Evolutionary conservation across 2,797 vertebrate genomes (phyloP).

Genomic region (Lutjanus argentimaculatus): DNA sequence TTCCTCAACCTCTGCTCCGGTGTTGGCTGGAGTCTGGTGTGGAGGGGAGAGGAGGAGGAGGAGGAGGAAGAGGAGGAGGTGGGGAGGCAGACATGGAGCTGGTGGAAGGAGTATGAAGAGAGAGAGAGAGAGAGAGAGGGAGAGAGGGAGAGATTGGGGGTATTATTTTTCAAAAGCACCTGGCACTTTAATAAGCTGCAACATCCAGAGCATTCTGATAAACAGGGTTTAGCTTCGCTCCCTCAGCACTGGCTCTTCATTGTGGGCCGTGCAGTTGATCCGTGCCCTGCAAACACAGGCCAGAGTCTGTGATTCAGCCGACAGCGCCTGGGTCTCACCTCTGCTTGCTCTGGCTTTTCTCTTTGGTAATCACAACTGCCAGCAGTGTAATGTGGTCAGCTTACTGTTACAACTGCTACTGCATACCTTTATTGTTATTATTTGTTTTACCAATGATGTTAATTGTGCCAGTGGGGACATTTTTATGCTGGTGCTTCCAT

Average conservation of each 20-base stretch:
- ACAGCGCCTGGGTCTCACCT: conserved; percentile 55
- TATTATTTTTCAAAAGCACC: conserved; percentile 79
- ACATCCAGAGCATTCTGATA: conserved; percentile 82
- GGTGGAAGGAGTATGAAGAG: conserved; percentile 32
- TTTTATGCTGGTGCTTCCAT: conserved; percentile 39
- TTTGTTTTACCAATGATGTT: conserved; percentile 50
- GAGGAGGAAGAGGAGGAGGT: not conserved
- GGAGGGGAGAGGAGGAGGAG: conserved; percentile 6
- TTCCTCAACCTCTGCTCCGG: conserved; percentile 65
- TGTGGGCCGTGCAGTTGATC: conserved; percentile 65
- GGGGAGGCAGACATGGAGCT: conserved; percentile 28
- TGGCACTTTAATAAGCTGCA: conserved; percentile 84
- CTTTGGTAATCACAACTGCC: conserved; percentile 68
- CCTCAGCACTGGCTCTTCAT: conserved; percentile 63
- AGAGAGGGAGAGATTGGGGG: conserved; percentile 10
- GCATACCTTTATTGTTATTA: conserved; percentile 50
- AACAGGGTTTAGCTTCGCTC: conserved; percentile 73
- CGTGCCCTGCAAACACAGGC: conserved; percentile 55
- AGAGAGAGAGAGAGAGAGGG: conserved; percentile 14
- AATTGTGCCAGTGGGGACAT: conserved; percentile 53
- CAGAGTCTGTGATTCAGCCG: conserved; percentile 63
- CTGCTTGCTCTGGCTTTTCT: conserved; percentile 47
- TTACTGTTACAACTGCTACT: conserved; percentile 59
- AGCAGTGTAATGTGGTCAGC: conserved; percentile 63
- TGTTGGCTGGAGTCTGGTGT: conserved; percentile 47